Evolutionary conservation across 1,140 invertebrate species (phyloP), one percentile per base, ranked within the genome.

Genomic region (Listronotus oregonensis): DNA sequence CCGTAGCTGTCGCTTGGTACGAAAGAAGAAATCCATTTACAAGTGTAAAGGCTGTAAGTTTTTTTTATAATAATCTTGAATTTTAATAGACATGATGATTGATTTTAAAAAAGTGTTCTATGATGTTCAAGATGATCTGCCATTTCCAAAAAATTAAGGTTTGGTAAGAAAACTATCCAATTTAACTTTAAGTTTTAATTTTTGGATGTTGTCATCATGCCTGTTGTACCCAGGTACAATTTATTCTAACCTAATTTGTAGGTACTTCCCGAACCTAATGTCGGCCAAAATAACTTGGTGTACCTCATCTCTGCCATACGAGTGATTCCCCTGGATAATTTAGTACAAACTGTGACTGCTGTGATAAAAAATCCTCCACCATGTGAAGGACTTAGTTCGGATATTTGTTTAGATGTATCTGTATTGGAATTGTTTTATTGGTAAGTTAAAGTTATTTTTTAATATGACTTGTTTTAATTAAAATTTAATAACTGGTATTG

Each of bases 1-100:
- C 94, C 11, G 85, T 96, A 64, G 91, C 92, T n/a, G 88, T 94
- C 42, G 92, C 92, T 37, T 96, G 94, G 94, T 88, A 92, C 75
- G 93, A 95, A 72, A 82, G 89, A 51, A 82, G 86, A 66, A 79
- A 82, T 63, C 76, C 79, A 32, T 77, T 80, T 43, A 54, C 68
- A 11, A 82, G 72, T 71, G 76, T 78, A 5, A 85, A 84, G 76
- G 83, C 81, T 69, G 83, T 84, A 77, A 74, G 71, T 62, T 57
- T 40, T 50, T 5, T 40, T 17, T 46, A 27, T 27, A n/a, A n/a
- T n/a, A n/a, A n/a, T n/a, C n/a, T n/a, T n/a, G n/a, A n/a, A n/a
- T n/a, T n/a, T n/a, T n/a, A n/a, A n/a, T n/a, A n/a, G n/a, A n/a
- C n/a, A n/a, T n/a, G n/a, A n/a, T n/a, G n/a, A n/a, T n/a, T n/a